Evolutionary conservation across 2,797 vertebrate species (phyloP), one percentile per base, ranked within the genome.

Genomic region (Lepidocolaptes lacrymiger): DNA sequence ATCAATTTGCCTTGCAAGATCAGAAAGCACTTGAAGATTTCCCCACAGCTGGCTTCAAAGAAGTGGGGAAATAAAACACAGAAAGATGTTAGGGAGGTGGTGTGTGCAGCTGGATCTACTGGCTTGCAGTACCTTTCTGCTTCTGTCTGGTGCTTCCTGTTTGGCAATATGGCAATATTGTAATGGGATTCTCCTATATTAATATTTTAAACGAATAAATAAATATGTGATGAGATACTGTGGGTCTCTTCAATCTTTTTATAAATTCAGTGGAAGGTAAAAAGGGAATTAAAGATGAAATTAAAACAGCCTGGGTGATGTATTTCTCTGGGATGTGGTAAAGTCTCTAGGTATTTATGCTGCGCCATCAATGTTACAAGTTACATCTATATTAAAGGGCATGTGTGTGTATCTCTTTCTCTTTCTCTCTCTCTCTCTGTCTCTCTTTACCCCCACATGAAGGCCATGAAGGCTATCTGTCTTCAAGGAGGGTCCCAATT

Each of bases 141-240:
- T 85, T 55, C 82, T 81, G 22, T 15, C 66, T 91, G 22, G 19
- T 66, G 59, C 85, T 59, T 91, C 69, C 76, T 75, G 49, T 66
- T 48, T 75, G 58, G 68, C 89, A 83, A 51, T 85, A 80, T 58
- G 54, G 73, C 93, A 88, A 51, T 85, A 72, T 52, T 83, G 63
- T 82, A 91, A 91, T 88, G 67, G 83, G 88, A 96, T 96, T 95
- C 88, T 95, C 89, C 88, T 71, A 27, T 90, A 91, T 91, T 93
- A 95, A 96, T 96, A 96, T 96, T 97, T 97, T 84, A 96, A 93
- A 90, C 18, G 76, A 91, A 96, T 95, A 95, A 97, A 95, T 96
- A 97, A 97, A 95, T 96, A 96, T 67, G 88, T 94, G 85, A 94
- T 96, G 89, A 96, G 91, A 81, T 75, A 51, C 79, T 59, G 79